These are phyloP conservation scores for Capromys pilorides DNA, from an alignment of 2,797 vertebrate species.

Conservation along the genomic window DNA sequence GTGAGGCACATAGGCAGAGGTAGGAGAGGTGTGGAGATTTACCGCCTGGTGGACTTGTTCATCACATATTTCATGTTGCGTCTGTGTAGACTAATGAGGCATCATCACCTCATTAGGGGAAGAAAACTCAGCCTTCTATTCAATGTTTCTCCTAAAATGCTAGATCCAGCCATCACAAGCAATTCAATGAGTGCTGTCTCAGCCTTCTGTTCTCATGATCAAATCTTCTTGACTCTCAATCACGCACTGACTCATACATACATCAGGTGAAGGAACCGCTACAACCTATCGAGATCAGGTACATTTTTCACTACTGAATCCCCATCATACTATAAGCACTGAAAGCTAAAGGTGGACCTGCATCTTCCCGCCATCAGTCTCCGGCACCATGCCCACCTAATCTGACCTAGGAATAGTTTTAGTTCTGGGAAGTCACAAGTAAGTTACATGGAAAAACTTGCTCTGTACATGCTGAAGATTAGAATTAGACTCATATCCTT, in stretches of 20 bases:
- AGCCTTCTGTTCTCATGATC: not conserved
- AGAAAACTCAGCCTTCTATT: not conserved
- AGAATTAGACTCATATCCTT: too few species aligned
- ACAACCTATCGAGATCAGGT: not conserved
- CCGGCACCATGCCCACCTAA: not conserved
- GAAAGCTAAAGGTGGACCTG: not conserved
- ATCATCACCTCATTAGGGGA: not conserved
- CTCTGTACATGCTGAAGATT: too few species aligned
- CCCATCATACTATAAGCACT: not conserved
- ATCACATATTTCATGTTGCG: not conserved
- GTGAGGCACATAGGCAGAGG: not conserved
- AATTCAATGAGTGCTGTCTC: not conserved
- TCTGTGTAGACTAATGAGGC: not conserved
- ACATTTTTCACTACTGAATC: not conserved
- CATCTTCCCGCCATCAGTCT: not conserved
- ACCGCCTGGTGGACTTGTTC: not conserved
- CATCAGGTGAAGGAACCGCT: not conserved
- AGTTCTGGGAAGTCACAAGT: conserved; percentile 10
- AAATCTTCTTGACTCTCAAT: not conserved
- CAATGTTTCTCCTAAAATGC: not conserved
- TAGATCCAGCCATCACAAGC: not conserved
- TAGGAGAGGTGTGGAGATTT: not conserved
- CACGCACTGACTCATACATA: not conserved
- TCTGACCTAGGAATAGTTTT: not conserved
- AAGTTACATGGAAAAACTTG: not conserved